A percentile compares a stretch with the other conserved stretches of the same genome.
Evolutionary conservation across 2,113 vertebrate genomes (phyloP).

Genomic region (Craseonycteris thonglongyai): DNA sequence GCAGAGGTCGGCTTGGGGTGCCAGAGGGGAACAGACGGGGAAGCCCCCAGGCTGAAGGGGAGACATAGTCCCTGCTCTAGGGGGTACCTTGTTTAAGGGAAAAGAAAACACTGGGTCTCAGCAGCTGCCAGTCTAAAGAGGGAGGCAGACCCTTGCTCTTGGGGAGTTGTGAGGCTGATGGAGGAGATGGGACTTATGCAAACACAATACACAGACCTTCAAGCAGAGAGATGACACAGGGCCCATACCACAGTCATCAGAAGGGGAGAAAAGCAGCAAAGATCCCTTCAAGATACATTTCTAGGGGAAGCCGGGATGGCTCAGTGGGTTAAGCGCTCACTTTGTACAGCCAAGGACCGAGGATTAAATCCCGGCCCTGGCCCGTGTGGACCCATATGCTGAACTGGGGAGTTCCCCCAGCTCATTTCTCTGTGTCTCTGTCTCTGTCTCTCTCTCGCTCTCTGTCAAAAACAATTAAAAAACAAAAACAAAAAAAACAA

Average conservation of each 20-base stretch:
- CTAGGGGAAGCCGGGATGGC: too few relatives aligned
- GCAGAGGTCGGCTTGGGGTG: background rate
- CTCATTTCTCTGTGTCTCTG: too few relatives aligned
- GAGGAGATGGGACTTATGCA: background rate
- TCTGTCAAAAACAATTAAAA: too few relatives aligned
- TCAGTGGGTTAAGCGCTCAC: too few relatives aligned
- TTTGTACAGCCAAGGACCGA: too few relatives aligned
- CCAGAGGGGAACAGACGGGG: background rate
- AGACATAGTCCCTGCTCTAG: background rate
- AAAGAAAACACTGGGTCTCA: background rate
- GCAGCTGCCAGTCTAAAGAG: background rate
- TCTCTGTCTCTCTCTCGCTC: too few relatives aligned
- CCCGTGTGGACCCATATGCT: too few relatives aligned
- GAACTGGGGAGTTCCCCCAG: too few relatives aligned
- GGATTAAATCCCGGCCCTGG: too few relatives aligned
- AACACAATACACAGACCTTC: background rate
- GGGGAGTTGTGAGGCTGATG: background rate
- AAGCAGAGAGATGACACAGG: background rate
- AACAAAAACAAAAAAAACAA: too few relatives aligned
- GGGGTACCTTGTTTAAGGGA: background rate
- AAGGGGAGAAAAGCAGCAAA: background rate
- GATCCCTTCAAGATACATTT: background rate
- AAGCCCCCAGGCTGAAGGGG: background rate
- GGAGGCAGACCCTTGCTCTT: background rate
- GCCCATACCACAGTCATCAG: rapidly evolving